These are phyloP conservation scores for Halcyon leucocephala DNA, from an alignment of 2,797 vertebrate species.

Conservation along the genomic window DNA sequence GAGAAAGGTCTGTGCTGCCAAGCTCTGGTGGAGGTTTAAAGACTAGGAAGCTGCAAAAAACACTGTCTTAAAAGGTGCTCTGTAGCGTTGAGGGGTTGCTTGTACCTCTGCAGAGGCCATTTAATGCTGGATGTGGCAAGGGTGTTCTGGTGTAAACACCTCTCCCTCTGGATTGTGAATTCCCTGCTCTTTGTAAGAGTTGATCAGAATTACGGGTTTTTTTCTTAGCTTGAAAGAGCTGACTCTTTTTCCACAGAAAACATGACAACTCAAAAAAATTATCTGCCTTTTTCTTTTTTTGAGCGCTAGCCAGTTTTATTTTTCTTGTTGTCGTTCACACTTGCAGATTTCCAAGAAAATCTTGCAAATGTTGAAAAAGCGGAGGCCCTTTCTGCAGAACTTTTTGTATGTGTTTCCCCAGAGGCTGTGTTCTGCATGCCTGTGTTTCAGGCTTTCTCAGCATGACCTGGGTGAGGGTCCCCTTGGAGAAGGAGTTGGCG, in stretches of 20 bases:
- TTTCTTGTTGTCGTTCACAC: constrained; percentile 31
- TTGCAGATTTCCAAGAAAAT: constrained; percentile 24
- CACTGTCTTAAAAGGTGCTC: not conserved
- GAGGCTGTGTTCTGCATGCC: not conserved
- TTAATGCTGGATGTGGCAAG: not conserved
- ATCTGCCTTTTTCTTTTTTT: constrained; percentile 1
- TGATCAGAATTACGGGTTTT: not conserved
- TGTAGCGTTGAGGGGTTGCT: not conserved
- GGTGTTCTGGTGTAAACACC: not conserved
- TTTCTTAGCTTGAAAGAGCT: constrained; percentile 1
- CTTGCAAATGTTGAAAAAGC: constrained; percentile 9
- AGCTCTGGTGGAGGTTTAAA: not conserved
- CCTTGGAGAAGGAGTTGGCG: constrained; percentile 9
- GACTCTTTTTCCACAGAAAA: constrained; percentile 38
- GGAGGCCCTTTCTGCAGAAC: constrained; percentile 9
- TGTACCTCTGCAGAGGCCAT: not conserved
- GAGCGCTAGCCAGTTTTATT: constrained; percentile 30
- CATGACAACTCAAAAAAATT: constrained; percentile 56
- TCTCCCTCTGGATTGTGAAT: not conserved
- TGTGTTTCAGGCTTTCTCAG: not conserved
- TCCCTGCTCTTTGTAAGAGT: not conserved
- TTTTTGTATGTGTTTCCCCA: not conserved
- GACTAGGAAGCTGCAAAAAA: not conserved
- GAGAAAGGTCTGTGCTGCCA: not conserved
- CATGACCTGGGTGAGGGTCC: not conserved